Percentiles rank a stretch among this genome's conserved stretches.
Evolutionary conservation across 2,797 vertebrate species (phyloP).

Genomic region (Synaphobranchus kaupii): DNA sequence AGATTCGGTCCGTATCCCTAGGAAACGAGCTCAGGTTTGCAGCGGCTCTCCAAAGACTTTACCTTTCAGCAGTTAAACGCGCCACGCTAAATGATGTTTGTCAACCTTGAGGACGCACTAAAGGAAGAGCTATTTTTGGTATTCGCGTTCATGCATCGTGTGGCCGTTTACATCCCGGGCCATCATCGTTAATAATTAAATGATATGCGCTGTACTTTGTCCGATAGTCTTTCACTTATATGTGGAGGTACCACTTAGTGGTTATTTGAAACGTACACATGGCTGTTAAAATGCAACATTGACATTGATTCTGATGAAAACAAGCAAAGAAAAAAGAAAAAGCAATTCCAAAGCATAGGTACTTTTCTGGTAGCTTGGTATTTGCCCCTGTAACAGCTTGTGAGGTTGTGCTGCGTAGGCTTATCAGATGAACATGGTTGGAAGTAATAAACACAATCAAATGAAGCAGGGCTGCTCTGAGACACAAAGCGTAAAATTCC

Average conservation of each 20-base stretch:
- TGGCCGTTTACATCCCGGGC: background rate
- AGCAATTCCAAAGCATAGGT: conserved; percentile 51
- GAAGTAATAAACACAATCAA: conserved; percentile 73
- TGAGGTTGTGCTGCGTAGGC: conserved; percentile 62
- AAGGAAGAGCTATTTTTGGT: background rate
- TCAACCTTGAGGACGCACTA: background rate
- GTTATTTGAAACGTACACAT: background rate
- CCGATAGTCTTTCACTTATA: background rate
- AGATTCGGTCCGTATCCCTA: background rate
- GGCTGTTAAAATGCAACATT: background rate
- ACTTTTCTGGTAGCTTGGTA: conserved; percentile 53
- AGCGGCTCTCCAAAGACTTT: background rate
- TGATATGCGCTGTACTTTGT: background rate
- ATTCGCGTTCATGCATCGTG: background rate
- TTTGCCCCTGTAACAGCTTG: conserved; percentile 63
- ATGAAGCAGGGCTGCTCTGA: conserved; percentile 61
- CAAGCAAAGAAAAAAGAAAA: background rate
- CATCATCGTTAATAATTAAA: background rate
- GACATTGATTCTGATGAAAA: background rate
- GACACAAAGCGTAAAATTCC: conserved; percentile 46
- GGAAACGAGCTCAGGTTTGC: background rate
- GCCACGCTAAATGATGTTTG: background rate
- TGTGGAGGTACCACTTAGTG: background rate
- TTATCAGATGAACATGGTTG: conserved; percentile 72
- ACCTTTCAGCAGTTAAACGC: background rate